Conservation (phyloP, 2,113 vertebrate species). For the Oncorhynchus tshawytscha region DNA sequence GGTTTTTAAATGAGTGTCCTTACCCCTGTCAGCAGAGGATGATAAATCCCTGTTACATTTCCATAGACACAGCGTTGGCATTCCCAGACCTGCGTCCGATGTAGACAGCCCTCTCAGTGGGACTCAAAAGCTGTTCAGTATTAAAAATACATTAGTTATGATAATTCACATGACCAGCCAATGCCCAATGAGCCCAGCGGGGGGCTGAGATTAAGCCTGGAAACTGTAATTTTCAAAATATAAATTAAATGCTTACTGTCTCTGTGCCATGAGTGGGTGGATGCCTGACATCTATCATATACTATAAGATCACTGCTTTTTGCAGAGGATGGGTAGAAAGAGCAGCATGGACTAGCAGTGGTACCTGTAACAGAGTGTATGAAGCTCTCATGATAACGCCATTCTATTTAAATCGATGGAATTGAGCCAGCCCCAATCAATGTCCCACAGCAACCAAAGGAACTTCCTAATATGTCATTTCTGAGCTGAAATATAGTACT, state of each 20-base stretch:
- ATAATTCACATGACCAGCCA: conserved; percentile 21
- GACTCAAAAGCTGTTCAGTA: conserved; percentile 24
- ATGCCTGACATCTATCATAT: neutral
- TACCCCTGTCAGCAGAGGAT: conserved; percentile 17
- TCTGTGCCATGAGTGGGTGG: neutral
- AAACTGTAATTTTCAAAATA: conserved; percentile 22
- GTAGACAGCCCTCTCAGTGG: neutral
- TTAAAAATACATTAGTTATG: conserved; percentile 31
- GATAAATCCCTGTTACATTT: conserved; percentile 29
- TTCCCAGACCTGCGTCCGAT: conserved; percentile 14
- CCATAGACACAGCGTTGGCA: conserved; percentile 5
- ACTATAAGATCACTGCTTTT: conserved; percentile 33
- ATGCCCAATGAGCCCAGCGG: conserved; percentile 24
- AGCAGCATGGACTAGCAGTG: neutral
- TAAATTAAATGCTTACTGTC: conserved; percentile 19
- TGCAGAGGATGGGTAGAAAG: neutral
- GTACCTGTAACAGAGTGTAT: no score
- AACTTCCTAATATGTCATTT: neutral
- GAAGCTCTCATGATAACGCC: no score
- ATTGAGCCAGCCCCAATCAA: neutral
- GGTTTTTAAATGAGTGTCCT: conserved; percentile 29
- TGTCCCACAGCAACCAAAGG: neutral
- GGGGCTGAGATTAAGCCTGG: conserved; percentile 1
- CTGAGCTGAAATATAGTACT: neutral
- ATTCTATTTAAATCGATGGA: neutral